Percentiles rank a stretch among this genome's conserved stretches.
Conservation (phyloP, 2,797 vertebrate species). For the Onychomys torridus region DNA sequence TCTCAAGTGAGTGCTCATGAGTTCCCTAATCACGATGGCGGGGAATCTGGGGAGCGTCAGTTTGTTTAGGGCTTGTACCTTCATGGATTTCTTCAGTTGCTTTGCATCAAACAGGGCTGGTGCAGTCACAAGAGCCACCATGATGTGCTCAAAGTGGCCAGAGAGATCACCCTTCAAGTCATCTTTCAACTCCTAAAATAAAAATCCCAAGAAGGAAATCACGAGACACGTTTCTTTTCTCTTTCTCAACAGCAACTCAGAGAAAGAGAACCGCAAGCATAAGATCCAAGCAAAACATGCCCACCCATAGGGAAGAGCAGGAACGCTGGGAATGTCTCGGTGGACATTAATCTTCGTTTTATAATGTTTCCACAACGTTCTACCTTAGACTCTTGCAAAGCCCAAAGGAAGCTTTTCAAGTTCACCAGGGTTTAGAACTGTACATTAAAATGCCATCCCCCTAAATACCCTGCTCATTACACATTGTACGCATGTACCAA, state of each 20-base stretch:
- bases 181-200: slow-evolving; percentile 84
- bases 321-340: not conserved
- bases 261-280: not conserved
- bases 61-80: slow-evolving; percentile 85
- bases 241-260: not conserved
- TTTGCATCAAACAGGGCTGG: slow-evolving; percentile 90
- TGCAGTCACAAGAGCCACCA: slow-evolving; percentile 90
- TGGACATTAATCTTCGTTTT: not conserved
- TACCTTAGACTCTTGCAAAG: not conserved
- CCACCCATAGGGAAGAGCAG: not conserved
- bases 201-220: not conserved
- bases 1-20: not conserved
- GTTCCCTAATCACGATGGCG: not conserved
- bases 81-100: slow-evolving; percentile 91
- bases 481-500: not conserved
- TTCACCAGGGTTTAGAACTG: not conserved
- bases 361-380: not conserved
- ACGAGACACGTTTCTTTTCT: slow-evolving; percentile 14
- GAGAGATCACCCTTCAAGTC: slow-evolving; percentile 93
- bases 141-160: slow-evolving; percentile 91
- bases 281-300: not conserved
- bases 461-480: not conserved
- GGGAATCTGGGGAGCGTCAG: not conserved
- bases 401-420: not conserved
- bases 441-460: not conserved